phyloP scores from a whole-genome alignment of 2,888 invertebrate species.

The Beris chalybata region DNA sequence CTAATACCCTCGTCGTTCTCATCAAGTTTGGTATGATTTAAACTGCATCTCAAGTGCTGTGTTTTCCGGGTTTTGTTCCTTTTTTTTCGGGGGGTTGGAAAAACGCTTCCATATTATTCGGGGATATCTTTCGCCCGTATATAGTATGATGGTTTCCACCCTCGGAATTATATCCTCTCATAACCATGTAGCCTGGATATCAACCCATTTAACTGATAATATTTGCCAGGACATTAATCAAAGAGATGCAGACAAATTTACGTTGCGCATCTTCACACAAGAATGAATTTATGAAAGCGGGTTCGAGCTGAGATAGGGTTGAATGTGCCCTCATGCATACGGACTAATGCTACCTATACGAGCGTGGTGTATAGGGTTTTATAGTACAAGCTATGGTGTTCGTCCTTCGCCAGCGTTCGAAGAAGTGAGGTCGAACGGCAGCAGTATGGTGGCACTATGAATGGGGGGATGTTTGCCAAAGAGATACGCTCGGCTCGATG shows the following conservation, averaged over 20 bases:
- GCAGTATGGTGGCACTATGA: no score
- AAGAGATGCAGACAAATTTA: conserved; percentile 45
- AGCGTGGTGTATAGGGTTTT: conserved; percentile 12
- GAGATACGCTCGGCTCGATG: conserved; percentile 22
- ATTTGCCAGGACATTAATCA: conserved; percentile 46
- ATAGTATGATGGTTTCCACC: conserved; percentile 26
- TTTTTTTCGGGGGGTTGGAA: conserved; percentile 23
- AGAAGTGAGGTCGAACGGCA: not conserved
- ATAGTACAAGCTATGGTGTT: conserved; percentile 17
- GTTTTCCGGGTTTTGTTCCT: conserved; percentile 20
- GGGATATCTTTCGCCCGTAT: conserved; percentile 17
- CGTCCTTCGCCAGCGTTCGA: conserved; percentile 22
- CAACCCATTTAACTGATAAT: conserved; percentile 43
- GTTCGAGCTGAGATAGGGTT: conserved; percentile 32
- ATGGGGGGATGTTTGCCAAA: not conserved
- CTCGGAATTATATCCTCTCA: conserved; percentile 29
- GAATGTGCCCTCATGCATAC: conserved; percentile 31
- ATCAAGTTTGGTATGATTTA: conserved; percentile 8
- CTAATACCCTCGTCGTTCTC: conserved; percentile 17
- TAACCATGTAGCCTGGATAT: conserved; percentile 34
- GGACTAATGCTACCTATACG: conserved; percentile 7
- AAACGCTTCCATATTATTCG: conserved; percentile 28
- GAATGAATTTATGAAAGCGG: conserved; percentile 40
- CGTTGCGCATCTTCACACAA: conserved; percentile 45
- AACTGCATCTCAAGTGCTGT: conserved; percentile 19